Base-by-base conservation (phyloP, 2,113 vertebrate genomes). In the Pheucticus melanocephalus region DNA sequence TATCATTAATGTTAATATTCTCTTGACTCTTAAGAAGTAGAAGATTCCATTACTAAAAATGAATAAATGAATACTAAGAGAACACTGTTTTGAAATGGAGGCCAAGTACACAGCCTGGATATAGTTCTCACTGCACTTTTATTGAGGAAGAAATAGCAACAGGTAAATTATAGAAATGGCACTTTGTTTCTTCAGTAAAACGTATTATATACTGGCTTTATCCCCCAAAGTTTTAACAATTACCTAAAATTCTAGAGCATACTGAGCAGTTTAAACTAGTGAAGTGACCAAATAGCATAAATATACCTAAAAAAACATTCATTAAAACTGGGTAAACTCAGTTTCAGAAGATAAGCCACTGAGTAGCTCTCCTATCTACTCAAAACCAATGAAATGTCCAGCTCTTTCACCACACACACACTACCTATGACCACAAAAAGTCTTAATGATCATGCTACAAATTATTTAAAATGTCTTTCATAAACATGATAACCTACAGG, bases 1-100 rank as follows among this genome's bases (percentile, higher is more conserved):
- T 94, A 96, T 96, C 86, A 92, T 97, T 96, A 97, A 94, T 69
- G 44, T 53, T 97, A 95, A 97, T 95, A 96, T 95, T 97, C 70
- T 91, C 65, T 95, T 96, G 87, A 68, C 79, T 90, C 76, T 76
- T 82, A 73, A 88, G 53, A 95, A 95, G 64, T 18, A 87, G 48
- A 96, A 93, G 87, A 65, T 93, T 97, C 82, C 73, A 93, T 94
- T 95, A 92, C 70, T 28, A 56, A 90, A 94, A 93, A 79, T 42
- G 66, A 98, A 97, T 94, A 97, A 94, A 97, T 97, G n/a, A 97
- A 97, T 97, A 91, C 59, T 92, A 95, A 93, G 94, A 93, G 48
- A 95, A 11, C 13, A 45, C 37, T 73, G 61, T 57, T 94, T 54
- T 95, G 91, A 96, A 96, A 82, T 73, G 39, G 73, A 70, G 31